phyloP scores from a whole-genome alignment of 1,140 invertebrate species.

The Drepana arcuata region DNA sequence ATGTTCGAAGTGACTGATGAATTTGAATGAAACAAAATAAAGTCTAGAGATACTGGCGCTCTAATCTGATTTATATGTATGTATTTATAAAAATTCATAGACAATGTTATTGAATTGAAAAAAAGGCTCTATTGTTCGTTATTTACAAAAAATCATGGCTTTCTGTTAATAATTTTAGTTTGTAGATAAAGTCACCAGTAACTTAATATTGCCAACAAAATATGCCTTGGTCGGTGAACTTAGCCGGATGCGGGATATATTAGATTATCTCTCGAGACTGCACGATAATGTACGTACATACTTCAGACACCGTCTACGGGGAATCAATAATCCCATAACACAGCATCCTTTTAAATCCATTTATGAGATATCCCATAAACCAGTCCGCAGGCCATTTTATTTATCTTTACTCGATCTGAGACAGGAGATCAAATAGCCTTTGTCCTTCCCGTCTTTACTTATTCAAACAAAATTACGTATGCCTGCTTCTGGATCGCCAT shows the following conservation, averaged over 20 bases:
- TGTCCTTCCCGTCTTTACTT: slow-evolving; percentile 67
- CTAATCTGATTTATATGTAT: too few species aligned
- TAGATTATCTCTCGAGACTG: slow-evolving; percentile 15
- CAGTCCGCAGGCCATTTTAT: slow-evolving; percentile 47
- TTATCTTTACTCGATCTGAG: slow-evolving; percentile 44
- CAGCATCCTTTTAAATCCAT: slow-evolving; percentile 46
- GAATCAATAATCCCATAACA: slow-evolving; percentile 46
- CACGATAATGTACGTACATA: slow-evolving; percentile 17
- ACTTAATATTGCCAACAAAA: too few species aligned
- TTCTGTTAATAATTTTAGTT: too few species aligned
- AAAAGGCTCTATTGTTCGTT: too few species aligned
- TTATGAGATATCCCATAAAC: slow-evolving; percentile 60
- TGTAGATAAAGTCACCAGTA: too few species aligned
- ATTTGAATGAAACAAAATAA: too few species aligned
- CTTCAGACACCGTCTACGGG: slow-evolving; percentile 18
- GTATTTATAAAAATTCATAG: too few species aligned
- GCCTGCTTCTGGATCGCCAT: slow-evolving; percentile 65
- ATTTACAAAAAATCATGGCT: too few species aligned
- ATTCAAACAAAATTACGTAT: slow-evolving; percentile 72
- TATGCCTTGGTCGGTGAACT: too few species aligned
- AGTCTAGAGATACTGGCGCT: too few species aligned
- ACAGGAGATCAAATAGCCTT: slow-evolving; percentile 66
- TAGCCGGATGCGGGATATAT: slow-evolving; percentile 11
- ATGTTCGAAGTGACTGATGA: too few species aligned
- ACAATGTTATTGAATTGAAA: too few species aligned